Evolutionary conservation across 2,888 invertebrate species (phyloP), one percentile per base, ranked within the genome.

Genomic region (Cryptocheilus praepositus): DNA sequence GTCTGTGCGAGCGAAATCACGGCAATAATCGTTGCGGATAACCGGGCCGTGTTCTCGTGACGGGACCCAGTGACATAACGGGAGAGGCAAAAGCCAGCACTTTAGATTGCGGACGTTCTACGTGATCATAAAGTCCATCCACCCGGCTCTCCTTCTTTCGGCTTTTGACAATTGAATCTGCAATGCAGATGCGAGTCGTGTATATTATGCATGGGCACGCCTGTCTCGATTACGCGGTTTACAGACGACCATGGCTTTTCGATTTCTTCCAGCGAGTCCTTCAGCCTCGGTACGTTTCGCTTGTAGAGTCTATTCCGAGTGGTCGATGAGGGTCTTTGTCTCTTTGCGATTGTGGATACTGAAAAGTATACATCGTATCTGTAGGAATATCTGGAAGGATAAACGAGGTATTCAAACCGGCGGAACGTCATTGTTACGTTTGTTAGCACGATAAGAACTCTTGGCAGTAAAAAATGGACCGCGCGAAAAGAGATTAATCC

Each of bases 121-220:
- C 18, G 21, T 7, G 13, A 58, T 21, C 44, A 8, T 49, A 28
- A 58, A 58, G 22, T 22, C 58, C 44, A 18, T 21, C 57, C 44
- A 22, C 22, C 46, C 46, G 21, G 36, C 21, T 56, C 56, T 19
- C 19, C 16, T 56, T 70, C 66, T 62, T 62, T 45, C 36, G 36
- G 49, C 53, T 52, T 53, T 18, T 53, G 54, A 28, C 62, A 54
- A 56, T 69, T 19, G 22, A 67, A 77, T 76, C 73, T 78, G 70
- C 76, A 79, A 68, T 79, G 76, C 74, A 72, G 73, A 74, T 76
- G 52, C 64, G 36, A 28, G 59, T 54, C 57, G 78, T 81, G 71
- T 79, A 70, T 78, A 74, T n/a, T 75, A 74, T 79, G 75, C 76
- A 79, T 73, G 56, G 73, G 60, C 66, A 72, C 65, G 68, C 57